Base-by-base conservation (phyloP, 2,797 vertebrate genomes). In the Enteromius unitaeniatus region DNA sequence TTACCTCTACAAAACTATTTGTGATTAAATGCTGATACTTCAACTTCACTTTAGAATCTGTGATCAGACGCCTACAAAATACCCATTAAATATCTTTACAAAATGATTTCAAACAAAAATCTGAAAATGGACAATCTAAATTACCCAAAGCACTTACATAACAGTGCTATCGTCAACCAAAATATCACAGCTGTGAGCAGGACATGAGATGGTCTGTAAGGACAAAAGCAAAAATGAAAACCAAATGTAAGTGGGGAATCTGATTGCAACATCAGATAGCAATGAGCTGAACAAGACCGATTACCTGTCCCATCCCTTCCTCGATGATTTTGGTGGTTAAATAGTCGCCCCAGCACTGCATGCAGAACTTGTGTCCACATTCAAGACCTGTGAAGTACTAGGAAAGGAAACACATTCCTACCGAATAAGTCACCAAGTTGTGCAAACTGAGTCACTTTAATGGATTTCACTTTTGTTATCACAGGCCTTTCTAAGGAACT, bases 21-120 rank as follows among this genome's bases (percentile, higher is more conserved):
- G 98, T 99, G 95, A 99, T 99, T 97, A 99, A 97, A 98, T 99
- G 98, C 94, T 99, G 98, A 97, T 99, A 99, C 96, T 99, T 99
- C 97, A 99, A 97, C 94, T 99, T 99, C 94, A 99, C 98, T 96
- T 99, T 99, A 88, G 98, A 99, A 96, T 99, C 98, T 95, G 97
- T 99, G 93, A 99, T 99, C 94, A 99, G 95, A 89, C 98, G 96
- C 98, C 98, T 99, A 88, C 73, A 87, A 78, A 89, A 31, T 0
- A 84, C 3, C 93, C 83, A 89, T 72, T 47, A 37, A 88, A 79
- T 17, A 19, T 10, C 9, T 53, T 58, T 11, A 5, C 40, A 19
- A 21, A 23, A 9, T 4, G 9, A 40, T 8, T 40, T 40, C 6
- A 31, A 42, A 6, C 26, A 64, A 1, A 31, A 23, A 55, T 55